These are phyloP conservation scores for Xestia xanthographa DNA, from an alignment of 2,888 invertebrate species.

Conservation along the genomic window DNA sequence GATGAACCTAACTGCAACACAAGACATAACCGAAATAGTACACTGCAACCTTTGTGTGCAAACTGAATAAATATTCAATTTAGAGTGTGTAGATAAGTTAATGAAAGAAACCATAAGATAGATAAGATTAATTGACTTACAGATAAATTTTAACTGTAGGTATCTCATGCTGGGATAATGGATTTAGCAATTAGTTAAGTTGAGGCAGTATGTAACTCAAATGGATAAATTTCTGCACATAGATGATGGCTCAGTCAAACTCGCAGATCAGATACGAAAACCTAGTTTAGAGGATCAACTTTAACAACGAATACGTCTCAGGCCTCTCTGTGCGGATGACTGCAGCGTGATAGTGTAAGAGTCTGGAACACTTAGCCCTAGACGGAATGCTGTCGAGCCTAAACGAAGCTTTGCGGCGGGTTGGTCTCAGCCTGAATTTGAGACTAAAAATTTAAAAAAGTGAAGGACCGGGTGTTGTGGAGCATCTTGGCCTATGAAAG, in stretches of 20 bases:
- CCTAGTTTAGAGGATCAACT: neutral
- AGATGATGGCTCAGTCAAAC: neutral
- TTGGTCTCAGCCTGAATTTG: neutral
- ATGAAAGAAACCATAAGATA: constrained; percentile 46
- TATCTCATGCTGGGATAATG: constrained; percentile 7
- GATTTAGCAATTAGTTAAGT: constrained; percentile 28
- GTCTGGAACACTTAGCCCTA: neutral
- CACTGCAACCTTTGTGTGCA: constrained; percentile 11
- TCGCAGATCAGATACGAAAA: neutral
- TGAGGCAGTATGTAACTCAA: constrained; percentile 2
- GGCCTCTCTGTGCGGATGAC: neutral
- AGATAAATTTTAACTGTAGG: constrained; percentile 33
- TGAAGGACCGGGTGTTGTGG: neutral
- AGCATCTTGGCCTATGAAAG: neutral
- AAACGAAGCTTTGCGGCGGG: neutral
- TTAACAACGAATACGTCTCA: neutral
- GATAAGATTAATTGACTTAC: constrained; percentile 45
- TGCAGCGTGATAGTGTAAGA: neutral
- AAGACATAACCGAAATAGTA: neutral
- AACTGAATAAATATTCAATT: constrained; percentile 37
- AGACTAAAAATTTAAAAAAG: neutral
- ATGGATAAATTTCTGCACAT: neutral
- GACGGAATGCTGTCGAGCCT: neutral
- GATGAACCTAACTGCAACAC: constrained; percentile 1
- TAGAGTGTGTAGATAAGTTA: constrained; percentile 26